Conservation (phyloP, 2,797 vertebrate species). For the Anguilla marmorata region DNA sequence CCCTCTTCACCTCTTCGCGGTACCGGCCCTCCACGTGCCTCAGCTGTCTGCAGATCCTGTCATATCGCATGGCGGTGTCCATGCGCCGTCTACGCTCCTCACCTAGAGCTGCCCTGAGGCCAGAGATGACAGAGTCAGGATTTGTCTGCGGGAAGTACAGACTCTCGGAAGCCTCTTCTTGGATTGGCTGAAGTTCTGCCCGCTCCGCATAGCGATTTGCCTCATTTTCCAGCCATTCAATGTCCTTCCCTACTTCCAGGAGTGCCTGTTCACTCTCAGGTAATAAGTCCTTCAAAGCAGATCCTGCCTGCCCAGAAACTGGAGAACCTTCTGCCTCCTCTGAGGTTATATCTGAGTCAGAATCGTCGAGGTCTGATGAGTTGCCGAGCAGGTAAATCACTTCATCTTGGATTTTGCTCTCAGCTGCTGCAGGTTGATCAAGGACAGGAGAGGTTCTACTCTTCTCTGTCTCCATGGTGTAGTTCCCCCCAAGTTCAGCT, state of each 20-base stretch:
- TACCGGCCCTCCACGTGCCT: slow-evolving; percentile 65
- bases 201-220: background rate
- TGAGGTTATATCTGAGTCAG: slow-evolving; percentile 54
- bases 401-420: background rate
- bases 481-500: background rate
- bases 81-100: slow-evolving; percentile 70
- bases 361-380: background rate
- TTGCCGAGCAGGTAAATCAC: background rate
- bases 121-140: slow-evolving; percentile 62
- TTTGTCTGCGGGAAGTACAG: slow-evolving; percentile 65
- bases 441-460: background rate
- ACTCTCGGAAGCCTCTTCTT: slow-evolving; percentile 61
- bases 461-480: background rate
- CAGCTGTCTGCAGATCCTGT: slow-evolving; percentile 66
- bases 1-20: slow-evolving; percentile 63
- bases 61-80: slow-evolving; percentile 57
- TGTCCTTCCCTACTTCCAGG: slow-evolving; percentile 62
- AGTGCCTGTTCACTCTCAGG: slow-evolving; percentile 48
- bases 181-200: slow-evolving; percentile 51
- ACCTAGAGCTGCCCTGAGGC: slow-evolving; percentile 68
- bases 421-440: background rate
- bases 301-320: slow-evolving; percentile 58
- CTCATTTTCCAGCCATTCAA: slow-evolving; percentile 30
- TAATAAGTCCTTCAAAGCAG: slow-evolving; percentile 56
- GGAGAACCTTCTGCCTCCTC: slow-evolving; percentile 52